Base-by-base conservation (phyloP, 2,797 vertebrate genomes). In the Apodemus agrarius region DNA sequence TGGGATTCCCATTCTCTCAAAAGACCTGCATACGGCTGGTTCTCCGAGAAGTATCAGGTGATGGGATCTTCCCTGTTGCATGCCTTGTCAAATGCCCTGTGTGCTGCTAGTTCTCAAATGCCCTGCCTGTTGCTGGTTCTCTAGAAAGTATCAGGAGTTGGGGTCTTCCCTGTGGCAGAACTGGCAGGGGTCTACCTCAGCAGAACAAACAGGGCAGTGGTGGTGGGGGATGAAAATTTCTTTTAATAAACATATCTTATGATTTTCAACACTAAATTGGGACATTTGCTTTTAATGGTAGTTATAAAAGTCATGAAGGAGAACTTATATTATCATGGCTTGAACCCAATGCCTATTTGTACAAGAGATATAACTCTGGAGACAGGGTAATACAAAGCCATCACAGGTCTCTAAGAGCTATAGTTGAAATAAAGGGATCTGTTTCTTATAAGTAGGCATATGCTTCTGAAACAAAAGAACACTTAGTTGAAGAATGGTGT, bases 221-320 rank as follows among this genome's bases (percentile, higher is more conserved):
- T n/a, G n/a, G n/a, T n/a, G n/a, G n/a, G n/a, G n/a, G n/a, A n/a
- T 88, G 22, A 10, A 65, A 81, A 49, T 22, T 95, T 80, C 24
- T 84, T 69, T 92, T 88, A 89, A 87, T 69, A 63, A 57, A 43
- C 22, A 46, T 19, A 65, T 83, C 34, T n/a, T 86, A 12, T 69
- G 67, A 74, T 29, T 88, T 89, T 96, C 43, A 46, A 43, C 57
- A 76, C 37, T 29, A 54, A 82, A 40, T 29, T 78, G 26, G 59
- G 54, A 76, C 6, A 52, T 75, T 76, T 91, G 46, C 16, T 67
- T 65, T 92, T 57, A 80, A 43, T 72, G 37, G 9, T 49, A 69
- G 46, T 54, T 72, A 84, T 43, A 89, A 91, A 94, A 89, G 69
- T 80, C 29, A 52, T 59, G 37, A 85, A 75, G 57, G 95, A 93